Conservation (phyloP, 2,888 invertebrate species). For the Arenicola marina region DNA sequence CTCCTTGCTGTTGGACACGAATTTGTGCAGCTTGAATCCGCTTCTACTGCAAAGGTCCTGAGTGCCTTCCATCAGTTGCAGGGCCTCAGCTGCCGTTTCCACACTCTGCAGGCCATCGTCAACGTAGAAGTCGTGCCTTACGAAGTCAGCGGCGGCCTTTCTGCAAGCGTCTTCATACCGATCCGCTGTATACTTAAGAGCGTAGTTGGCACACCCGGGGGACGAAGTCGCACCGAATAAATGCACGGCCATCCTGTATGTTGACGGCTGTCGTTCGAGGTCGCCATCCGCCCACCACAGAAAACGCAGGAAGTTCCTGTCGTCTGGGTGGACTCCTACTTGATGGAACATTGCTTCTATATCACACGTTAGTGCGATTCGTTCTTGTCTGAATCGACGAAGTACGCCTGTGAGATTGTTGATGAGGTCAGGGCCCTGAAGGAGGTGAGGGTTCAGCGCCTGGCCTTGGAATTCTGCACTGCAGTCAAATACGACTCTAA, state of each 20-base stretch:
- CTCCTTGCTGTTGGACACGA: slow-evolving; percentile 8
- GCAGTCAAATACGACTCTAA: slow-evolving; percentile 5
- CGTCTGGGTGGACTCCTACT: not conserved
- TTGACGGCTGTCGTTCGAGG: not conserved
- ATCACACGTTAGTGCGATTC: slow-evolving; percentile 1
- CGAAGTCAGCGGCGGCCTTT: too few species aligned
- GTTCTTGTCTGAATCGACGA: not conserved
- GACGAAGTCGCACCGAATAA: slow-evolving; percentile 2
- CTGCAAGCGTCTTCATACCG: not conserved
- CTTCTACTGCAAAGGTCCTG: not conserved
- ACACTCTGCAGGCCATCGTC: slow-evolving; percentile 1
- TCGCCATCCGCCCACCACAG: slow-evolving; percentile 2
- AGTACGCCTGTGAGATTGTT: slow-evolving; percentile 3
- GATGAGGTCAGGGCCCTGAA: slow-evolving; percentile 7
- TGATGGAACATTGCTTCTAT: slow-evolving; percentile 10
- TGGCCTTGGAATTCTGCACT: not conserved
- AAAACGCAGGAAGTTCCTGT: slow-evolving; percentile 3
- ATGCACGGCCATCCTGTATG: slow-evolving; percentile 6
- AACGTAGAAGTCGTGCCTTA: not conserved
- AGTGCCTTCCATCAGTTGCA: not conserved
- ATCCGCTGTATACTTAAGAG: not conserved
- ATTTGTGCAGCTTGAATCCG: slow-evolving; percentile 12
- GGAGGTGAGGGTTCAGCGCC: not conserved
- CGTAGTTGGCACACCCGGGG: not conserved
- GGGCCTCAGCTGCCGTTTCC: not conserved